These are phyloP conservation scores for Acanthisitta chloris DNA, from an alignment of 2,113 vertebrate genomes.

Conservation along the genomic window DNA sequence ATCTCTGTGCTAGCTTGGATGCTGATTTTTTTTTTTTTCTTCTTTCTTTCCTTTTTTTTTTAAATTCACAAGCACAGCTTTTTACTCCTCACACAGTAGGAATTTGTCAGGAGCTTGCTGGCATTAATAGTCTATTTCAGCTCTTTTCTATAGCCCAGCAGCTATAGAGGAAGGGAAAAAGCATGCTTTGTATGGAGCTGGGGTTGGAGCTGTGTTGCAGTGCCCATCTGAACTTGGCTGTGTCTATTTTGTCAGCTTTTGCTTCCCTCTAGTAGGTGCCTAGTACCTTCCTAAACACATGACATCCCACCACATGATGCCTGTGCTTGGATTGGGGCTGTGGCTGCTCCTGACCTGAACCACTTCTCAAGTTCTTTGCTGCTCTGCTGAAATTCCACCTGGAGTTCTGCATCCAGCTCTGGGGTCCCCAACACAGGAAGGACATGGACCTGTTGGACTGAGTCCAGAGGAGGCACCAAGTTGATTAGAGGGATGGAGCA, in stretches of 20 bases:
- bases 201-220: not conserved
- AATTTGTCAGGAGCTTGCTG: slow-evolving; percentile 45
- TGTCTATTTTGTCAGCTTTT: not conserved
- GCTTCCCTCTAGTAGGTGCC: not conserved
- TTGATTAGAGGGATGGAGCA: too few relatives aligned
- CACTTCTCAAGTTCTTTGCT: too few relatives aligned
- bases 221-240: not conserved
- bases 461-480: too few relatives aligned
- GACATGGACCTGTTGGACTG: too few relatives aligned
- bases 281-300: not conserved
- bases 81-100: slow-evolving; percentile 28
- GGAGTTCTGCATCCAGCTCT: too few relatives aligned
- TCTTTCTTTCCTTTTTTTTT: not conserved
- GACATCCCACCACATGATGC: not conserved
- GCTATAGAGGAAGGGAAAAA: not conserved
- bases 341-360: not conserved
- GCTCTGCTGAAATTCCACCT: too few relatives aligned
- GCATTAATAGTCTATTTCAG: slow-evolving; percentile 34
- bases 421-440: too few relatives aligned
- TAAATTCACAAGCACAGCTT: slow-evolving; percentile 6
- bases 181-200: slow-evolving; percentile 38
- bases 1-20: not conserved
- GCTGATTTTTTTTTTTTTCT: not conserved
- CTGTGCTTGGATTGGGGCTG: not conserved
- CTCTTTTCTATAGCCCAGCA: slow-evolving; percentile 32